Percentiles rank a stretch among this genome's conserved stretches.
phyloP scores from a whole-genome alignment of 1,140 invertebrate genomes.

The Calephelis virginiensis region DNA sequence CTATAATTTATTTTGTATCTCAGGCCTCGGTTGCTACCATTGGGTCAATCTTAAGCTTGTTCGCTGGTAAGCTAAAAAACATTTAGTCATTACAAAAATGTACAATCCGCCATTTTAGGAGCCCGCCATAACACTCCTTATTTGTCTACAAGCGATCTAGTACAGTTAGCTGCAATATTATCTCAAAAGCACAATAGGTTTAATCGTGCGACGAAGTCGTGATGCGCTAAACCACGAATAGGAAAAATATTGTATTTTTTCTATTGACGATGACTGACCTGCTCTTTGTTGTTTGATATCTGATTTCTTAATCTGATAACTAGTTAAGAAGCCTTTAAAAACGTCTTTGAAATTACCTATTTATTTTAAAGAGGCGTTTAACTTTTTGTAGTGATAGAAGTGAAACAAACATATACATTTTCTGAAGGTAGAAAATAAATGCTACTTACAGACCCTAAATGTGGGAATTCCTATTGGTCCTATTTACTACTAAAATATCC shows the following conservation, averaged over 20 bases:
- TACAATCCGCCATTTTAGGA: constrained; percentile 22
- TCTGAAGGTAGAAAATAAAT: too few species aligned
- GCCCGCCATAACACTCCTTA: constrained; percentile 47
- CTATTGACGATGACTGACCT: constrained; percentile 6
- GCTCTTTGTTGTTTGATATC: constrained; percentile 15
- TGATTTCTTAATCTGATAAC: constrained; percentile 18
- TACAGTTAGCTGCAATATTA: constrained; percentile 64
- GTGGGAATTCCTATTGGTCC: too few species aligned
- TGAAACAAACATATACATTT: too few species aligned
- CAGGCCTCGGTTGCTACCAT: too few species aligned
- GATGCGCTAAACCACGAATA: constrained; percentile 38
- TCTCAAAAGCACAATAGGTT: constrained; percentile 54
- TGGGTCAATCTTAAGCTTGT: too few species aligned
- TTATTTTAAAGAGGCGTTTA: too few species aligned
- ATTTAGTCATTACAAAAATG: neutral
- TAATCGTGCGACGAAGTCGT: constrained; percentile 64
- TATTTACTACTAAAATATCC: too few species aligned
- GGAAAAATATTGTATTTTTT: constrained; percentile 23
- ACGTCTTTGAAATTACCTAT: too few species aligned
- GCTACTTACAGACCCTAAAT: too few species aligned
- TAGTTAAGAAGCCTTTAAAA: neutral
- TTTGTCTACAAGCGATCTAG: constrained; percentile 57
- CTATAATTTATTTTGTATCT: too few species aligned
- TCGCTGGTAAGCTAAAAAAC: too few species aligned
- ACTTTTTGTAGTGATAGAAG: too few species aligned